Base-by-base conservation (phyloP, 2,888 invertebrate species). In the Desoria tigrina region DNA sequence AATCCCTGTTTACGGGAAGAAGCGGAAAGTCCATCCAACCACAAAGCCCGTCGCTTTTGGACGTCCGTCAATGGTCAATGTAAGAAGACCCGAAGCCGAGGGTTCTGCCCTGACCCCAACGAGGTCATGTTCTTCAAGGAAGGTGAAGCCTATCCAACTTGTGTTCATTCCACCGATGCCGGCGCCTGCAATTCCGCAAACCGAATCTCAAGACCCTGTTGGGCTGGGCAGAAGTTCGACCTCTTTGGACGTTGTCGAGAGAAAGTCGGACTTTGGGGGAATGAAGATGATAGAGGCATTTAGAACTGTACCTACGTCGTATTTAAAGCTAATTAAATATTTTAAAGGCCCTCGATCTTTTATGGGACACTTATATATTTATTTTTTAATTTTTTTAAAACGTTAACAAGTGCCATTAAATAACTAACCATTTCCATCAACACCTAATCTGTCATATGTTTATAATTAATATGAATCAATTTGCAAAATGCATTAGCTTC, bases 111-210 rank as follows among this genome's bases (percentile, higher is more conserved):
- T 27, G 59, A 66, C 4, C 61, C 69, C 1, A 64, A 69, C 27
- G 69, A 75, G 42, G 69, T 74, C 18, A 62, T 74, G 23, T 71
- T 74, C 37, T 72, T 63, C 45, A 61, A 62, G 1, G 71, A 72
- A 23, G 71, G 71, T 1, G 71, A 72, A 57, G 71, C 66, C 21
- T 61, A 67, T 50, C 69, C 71, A 37, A 51, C 55, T 2, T 72
- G 71, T 32, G 65, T 69, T 7, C 57, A 63, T 27, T n/a, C 37
- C 0, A 39, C 59, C 14, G 66, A 69, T 24, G 68, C 71, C 39
- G 50, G 58, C 32, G 65, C 63, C 23, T 72, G 71, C 28, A 65
- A 63, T 26, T 63, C 69, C 2, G 23, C 64, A 1, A 60, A 67
- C 50, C 55, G 65, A 58, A 69, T 72, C 28, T 65, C 65, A 7